These are phyloP conservation scores for Sciurus carolinensis DNA, from an alignment of 2,797 vertebrate species.

Conservation along the genomic window DNA sequence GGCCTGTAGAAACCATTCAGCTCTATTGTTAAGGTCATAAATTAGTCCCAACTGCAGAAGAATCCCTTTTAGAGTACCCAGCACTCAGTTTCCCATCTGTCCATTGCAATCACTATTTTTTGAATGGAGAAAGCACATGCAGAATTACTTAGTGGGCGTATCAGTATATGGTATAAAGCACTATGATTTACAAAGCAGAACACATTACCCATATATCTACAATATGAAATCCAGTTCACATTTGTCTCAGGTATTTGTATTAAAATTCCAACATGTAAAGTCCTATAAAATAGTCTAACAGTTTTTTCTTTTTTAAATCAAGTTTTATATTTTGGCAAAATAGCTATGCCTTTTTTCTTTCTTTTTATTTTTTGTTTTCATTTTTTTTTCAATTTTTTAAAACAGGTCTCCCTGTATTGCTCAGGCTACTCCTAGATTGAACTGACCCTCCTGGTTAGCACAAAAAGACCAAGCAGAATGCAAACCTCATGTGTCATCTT, in stretches of 20 bases:
- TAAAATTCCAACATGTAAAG: background rate
- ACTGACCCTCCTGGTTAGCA: background rate
- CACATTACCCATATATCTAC: too few relatives aligned
- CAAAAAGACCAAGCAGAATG: too few relatives aligned
- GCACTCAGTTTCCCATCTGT: background rate
- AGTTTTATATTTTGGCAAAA: conserved; percentile 45
- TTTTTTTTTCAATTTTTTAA: background rate
- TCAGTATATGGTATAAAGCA: conserved; percentile 20
- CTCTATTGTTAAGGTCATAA: background rate
- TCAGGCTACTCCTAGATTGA: background rate
- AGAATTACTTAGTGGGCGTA: background rate
- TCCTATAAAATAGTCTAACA: conserved; percentile 18
- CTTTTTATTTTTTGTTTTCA: background rate
- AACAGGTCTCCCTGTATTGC: background rate
- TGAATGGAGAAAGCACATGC: background rate
- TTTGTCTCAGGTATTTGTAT: conserved; percentile 44
- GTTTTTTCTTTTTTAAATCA: background rate
- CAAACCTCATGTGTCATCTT: too few relatives aligned
- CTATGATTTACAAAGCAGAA: background rate
- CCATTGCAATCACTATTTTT: background rate
- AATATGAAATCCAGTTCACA: conserved; percentile 2
- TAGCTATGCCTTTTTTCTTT: background rate
- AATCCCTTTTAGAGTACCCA: conserved; percentile 23
- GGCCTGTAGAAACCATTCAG: background rate
- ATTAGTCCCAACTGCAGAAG: background rate